A percentile compares a stretch with the other conserved stretches of the same genome.
Conservation (phyloP, 2,113 vertebrate genomes). For the Euleptes europaea region DNA sequence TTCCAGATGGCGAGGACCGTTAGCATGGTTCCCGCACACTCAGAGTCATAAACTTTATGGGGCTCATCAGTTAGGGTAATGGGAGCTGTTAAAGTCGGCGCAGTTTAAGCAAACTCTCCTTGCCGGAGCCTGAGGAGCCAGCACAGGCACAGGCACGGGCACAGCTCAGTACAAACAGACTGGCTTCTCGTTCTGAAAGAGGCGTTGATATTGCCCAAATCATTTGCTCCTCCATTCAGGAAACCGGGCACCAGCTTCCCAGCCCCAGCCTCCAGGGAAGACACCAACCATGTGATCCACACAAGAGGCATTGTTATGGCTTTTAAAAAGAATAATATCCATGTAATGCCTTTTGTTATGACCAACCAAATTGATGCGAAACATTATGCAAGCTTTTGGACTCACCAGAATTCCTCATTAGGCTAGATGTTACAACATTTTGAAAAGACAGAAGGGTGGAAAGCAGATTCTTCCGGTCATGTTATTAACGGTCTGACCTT, state of each 20-base stretch:
- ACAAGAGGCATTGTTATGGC: neutral
- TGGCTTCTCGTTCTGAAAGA: neutral
- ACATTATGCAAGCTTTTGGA: too few relatives aligned
- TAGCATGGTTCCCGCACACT: slow-evolving; percentile 55
- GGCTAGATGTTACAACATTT: too few relatives aligned
- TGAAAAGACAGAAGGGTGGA: too few relatives aligned
- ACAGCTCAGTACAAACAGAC: neutral
- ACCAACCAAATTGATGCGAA: too few relatives aligned
- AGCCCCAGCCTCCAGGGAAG: neutral
- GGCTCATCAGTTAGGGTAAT: slow-evolving; percentile 74
- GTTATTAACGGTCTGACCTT: too few relatives aligned
- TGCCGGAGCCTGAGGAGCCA: slow-evolving; percentile 34
- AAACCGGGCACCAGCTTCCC: neutral
- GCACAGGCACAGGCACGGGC: neutral
- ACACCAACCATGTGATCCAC: neutral
- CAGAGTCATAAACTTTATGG: slow-evolving; percentile 72
- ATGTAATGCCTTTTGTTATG: too few relatives aligned
- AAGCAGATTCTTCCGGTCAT: too few relatives aligned
- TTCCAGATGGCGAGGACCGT: slow-evolving; percentile 71
- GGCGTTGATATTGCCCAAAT: neutral
- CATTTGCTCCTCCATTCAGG: neutral
- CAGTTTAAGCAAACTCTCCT: slow-evolving; percentile 73
- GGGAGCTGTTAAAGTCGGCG: slow-evolving; percentile 72
- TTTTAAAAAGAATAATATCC: neutral
- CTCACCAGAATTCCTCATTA: too few relatives aligned